A percentile compares a stretch with the other conserved stretches of the same genome.
These are phyloP conservation scores for Coilia nasus DNA, from an alignment of 2,797 vertebrate genomes.

Conservation along the genomic window DNA sequence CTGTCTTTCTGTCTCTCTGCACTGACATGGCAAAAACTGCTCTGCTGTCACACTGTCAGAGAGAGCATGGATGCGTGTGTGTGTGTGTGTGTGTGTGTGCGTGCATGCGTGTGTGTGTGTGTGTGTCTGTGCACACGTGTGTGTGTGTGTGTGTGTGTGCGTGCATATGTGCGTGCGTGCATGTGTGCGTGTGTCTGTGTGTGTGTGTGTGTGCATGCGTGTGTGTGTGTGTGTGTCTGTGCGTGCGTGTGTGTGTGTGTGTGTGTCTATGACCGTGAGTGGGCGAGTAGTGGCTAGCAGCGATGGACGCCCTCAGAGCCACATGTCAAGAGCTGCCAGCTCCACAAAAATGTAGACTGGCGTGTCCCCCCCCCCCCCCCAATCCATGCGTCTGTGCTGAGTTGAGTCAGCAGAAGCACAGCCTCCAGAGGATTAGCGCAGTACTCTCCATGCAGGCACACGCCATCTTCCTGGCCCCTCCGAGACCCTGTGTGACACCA, in stretches of 20 bases:
- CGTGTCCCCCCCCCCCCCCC: background rate
- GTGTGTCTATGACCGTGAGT: background rate
- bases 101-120: background rate
- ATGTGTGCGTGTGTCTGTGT: background rate
- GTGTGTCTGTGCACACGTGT: background rate
- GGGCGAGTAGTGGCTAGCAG: background rate
- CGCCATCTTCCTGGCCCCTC: background rate
- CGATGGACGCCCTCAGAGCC: background rate
- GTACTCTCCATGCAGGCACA: background rate
- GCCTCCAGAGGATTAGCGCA: background rate
- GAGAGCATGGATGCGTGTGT: background rate
- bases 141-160: background rate
- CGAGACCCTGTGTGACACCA: background rate
- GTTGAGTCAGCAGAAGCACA: background rate
- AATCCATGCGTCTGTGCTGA: background rate
- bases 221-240: background rate
- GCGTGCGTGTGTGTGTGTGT: background rate
- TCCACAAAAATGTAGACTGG: background rate
- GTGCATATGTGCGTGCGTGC: background rate
- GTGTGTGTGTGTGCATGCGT: background rate
- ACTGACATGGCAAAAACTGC: slow-evolving; percentile 36
- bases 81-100: background rate
- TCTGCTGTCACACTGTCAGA: slow-evolving; percentile 32
- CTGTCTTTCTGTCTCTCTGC: slow-evolving; percentile 24
- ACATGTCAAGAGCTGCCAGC: background rate